These are phyloP conservation scores for Brenthis ino DNA, from an alignment of 2,888 invertebrate species.

Conservation along the genomic window DNA sequence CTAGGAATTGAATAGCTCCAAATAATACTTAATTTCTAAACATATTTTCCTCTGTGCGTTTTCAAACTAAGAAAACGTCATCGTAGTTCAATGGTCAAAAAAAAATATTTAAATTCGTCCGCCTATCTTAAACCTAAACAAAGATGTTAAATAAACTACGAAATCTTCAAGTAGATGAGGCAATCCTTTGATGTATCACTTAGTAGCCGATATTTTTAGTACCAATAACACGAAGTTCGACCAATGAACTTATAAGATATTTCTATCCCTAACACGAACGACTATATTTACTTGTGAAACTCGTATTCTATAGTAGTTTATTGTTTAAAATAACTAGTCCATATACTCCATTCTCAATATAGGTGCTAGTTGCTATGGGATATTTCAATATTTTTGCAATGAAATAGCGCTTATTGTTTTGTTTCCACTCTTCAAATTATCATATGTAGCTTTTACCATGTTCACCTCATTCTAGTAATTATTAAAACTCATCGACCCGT, in stretches of 20 bases:
- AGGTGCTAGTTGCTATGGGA: too few relatives aligned
- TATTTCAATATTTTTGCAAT: too few relatives aligned
- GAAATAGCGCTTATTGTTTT: background rate
- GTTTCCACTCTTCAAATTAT: slow-evolving; percentile 6
- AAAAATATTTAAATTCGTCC: background rate
- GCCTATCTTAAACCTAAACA: slow-evolving; percentile 4
- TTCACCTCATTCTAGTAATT: slow-evolving; percentile 22
- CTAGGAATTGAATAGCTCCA: background rate
- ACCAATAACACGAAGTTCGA: slow-evolving; percentile 13
- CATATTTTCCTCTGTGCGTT: background rate
- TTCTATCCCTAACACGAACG: slow-evolving; percentile 1
- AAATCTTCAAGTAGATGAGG: slow-evolving; percentile 22
- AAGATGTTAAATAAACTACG: slow-evolving; percentile 12
- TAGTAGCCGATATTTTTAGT: slow-evolving; percentile 32
- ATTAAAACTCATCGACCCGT: slow-evolving; percentile 35
- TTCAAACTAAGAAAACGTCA: background rate
- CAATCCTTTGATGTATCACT: slow-evolving; percentile 34
- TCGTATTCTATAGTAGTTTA: background rate
- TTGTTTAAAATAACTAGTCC: background rate
- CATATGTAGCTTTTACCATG: slow-evolving; percentile 18
- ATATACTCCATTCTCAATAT: background rate
- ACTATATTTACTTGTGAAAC: background rate
- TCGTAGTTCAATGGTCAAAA: too few relatives aligned
- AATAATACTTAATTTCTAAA: slow-evolving; percentile 5
- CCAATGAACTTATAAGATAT: slow-evolving; percentile 30